Evolutionary conservation across 1,140 invertebrate genomes (phyloP).

Genomic region (Pemphigus obesinymphae): DNA sequence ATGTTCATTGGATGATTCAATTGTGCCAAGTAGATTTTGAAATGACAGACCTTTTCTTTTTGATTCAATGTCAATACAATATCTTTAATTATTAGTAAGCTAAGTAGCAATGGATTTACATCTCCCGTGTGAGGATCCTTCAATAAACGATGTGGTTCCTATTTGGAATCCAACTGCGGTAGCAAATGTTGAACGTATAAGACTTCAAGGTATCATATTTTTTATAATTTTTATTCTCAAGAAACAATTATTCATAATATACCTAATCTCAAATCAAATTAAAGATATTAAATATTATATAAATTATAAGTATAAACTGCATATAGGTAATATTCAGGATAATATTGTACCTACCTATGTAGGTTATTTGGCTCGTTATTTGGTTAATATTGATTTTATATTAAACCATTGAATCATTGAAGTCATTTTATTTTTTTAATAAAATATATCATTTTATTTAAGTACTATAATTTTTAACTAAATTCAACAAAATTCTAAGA

Average conservation of each 20-base stretch:
- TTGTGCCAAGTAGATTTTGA: constrained; percentile 41
- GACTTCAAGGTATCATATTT: constrained; percentile 23
- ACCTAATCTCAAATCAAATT: too few species aligned
- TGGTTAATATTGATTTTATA: background rate
- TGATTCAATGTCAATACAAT: constrained; percentile 28
- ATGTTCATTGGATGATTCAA: background rate
- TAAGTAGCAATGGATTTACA: constrained; percentile 33
- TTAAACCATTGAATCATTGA: background rate
- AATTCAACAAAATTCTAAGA: background rate
- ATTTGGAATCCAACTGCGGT: constrained; percentile 27
- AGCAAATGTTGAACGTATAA: constrained; percentile 18
- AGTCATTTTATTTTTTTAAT: background rate
- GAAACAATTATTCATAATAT: background rate
- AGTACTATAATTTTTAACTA: background rate
- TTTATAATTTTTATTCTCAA: background rate
- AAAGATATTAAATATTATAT: too few species aligned
- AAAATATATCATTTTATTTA: background rate
- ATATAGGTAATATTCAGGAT: too few species aligned
- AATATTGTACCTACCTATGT: too few species aligned
- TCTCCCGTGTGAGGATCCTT: constrained; percentile 25
- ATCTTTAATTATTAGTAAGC: background rate
- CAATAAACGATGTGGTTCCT: constrained; percentile 29
- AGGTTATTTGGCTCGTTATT: too few species aligned
- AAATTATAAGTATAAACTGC: too few species aligned
- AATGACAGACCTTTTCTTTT: constrained; percentile 12